Evolutionary conservation across 37 sponge, comb jelly and placozoan species (phyloP), one percentile per base, ranked within the genome.

Genomic region (Sycon ciliatum): DNA sequence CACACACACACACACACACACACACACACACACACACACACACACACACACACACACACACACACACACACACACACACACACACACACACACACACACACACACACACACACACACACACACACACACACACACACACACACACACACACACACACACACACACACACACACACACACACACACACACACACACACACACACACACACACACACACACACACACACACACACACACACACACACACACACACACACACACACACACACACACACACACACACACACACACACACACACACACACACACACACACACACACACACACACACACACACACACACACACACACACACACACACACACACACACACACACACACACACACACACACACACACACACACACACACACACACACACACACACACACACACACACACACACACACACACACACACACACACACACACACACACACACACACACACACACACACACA

Each of bases 1-100:
- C 49, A 42, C 49, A 42, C 49, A 42, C 49, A 42, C 49, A 42
- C 49, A 13, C 49, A 42, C 49, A 42, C 49, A 42, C 49, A 42
- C 49, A 42, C 49, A 42, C 49, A 42, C 49, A 42, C 49, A 42
- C 49, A 42, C 49, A 42, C 13, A 42, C 49, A 42, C 49, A 42
- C 49, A 42, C 49, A 42, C 49, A 42, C 49, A 42, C 49, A 42
- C 49, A 42, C 49, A 42, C 13, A 42, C 49, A 42, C 49, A 42
- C 49, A 42, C 49, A 42, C 49, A 42, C 49, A 42, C 49, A 42
- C 49, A 42, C 49, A 42, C 49, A 42, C 49, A 42, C 49, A 42
- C 49, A 42, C 49, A 42, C 49, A 42, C 49, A 42, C 49, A 42
- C 13, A 42, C 49, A 42, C 49, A 42, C 49, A 42, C 49, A 42